A percentile compares a stretch with the other conserved stretches of the same genome.
Evolutionary conservation across 2,113 vertebrate species (phyloP).

Genomic region (Mustela lutreola): DNA sequence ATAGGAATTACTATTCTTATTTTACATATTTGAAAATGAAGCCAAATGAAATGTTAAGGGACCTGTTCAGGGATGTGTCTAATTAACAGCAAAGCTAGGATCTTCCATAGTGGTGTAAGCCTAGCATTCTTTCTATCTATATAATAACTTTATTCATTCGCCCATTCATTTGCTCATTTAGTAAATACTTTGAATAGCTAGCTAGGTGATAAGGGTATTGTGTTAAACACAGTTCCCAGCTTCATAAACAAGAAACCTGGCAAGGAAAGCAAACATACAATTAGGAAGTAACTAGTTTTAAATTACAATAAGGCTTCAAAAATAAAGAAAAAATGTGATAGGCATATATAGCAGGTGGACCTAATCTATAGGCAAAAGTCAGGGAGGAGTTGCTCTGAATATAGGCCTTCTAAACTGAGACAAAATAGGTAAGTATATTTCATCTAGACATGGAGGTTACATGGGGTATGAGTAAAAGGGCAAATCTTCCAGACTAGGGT

Average conservation of each 20-base stretch:
- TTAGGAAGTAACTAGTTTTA: conserved; percentile 18
- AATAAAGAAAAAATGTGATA: neutral
- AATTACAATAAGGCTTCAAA: neutral
- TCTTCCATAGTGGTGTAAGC: neutral
- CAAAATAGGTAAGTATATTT: neutral
- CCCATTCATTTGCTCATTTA: neutral
- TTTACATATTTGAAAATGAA: conserved; percentile 49
- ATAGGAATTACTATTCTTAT: conserved; percentile 2
- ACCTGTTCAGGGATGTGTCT: neutral
- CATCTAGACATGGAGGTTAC: neutral
- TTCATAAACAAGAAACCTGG: neutral
- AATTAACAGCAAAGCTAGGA: neutral
- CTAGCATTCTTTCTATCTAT: neutral
- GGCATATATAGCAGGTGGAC: neutral
- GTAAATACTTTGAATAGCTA: conserved; percentile 2
- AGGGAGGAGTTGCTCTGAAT: neutral
- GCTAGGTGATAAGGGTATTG: neutral
- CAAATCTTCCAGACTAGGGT: neutral
- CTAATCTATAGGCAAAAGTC: neutral
- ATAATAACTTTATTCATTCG: neutral
- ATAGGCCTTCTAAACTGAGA: neutral
- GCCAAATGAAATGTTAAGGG: neutral
- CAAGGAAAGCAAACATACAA: neutral
- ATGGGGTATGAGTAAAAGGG: neutral
- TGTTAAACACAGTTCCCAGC: neutral